phyloP scores from a whole-genome alignment of 2,113 vertebrate genomes.

The crab-eating macaque (Macaca fascicularis) region T2T-MFA8v1.1 NC_088375.1:21097001-21097500 shows the following conservation, averaged over 20 bases:
- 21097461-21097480: background rate
- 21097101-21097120: too few species aligned
- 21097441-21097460: background rate
- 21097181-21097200: too few species aligned
- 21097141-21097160: too few species aligned
- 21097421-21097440: background rate
- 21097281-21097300: background rate
- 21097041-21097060: background rate
- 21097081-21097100: too few species aligned
- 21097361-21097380: background rate
- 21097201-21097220: too few species aligned
- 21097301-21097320: background rate
- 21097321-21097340: background rate
- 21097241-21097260: too few species aligned
- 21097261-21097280: too few species aligned
- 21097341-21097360: background rate
- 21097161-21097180: too few species aligned
- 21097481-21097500: background rate
- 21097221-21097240: too few species aligned
- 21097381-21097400: background rate
- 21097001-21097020: background rate
- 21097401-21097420: background rate
- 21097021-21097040: background rate
- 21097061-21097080: too few species aligned
- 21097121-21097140: too few species aligned